Conservation (phyloP, 23 tunicate species). For the Clavelina lepadiformis region DNA sequence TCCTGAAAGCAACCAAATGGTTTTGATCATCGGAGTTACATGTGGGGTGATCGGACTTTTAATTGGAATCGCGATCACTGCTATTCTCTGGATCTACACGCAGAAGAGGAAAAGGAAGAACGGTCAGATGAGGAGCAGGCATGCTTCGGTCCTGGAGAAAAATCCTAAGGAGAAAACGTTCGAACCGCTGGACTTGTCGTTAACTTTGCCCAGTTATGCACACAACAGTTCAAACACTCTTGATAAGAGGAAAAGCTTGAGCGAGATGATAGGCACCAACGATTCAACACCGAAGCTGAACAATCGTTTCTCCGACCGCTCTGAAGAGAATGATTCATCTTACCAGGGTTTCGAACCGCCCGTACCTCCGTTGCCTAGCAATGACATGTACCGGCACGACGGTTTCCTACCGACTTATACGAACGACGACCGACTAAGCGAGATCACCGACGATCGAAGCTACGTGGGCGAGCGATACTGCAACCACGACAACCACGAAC, state of each 20-base stretch:
- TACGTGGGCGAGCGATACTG: background rate
- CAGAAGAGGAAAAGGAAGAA: background rate
- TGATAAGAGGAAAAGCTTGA: background rate
- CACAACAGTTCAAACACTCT: background rate
- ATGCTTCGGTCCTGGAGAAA: conserved; percentile 30
- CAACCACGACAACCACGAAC: background rate
- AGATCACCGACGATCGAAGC: background rate
- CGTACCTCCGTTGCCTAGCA: conserved; percentile 6
- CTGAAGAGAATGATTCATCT: background rate
- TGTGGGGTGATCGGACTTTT: conserved; percentile 49
- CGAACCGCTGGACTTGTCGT: conserved; percentile 52
- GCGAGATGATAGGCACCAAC: background rate
- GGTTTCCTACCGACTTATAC: background rate
- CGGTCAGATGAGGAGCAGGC: background rate
- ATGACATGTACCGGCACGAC: background rate
- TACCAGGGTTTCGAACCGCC: conserved; percentile 13
- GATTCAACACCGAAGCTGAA: too few species aligned
- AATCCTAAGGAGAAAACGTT: conserved; percentile 64
- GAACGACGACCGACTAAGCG: background rate
- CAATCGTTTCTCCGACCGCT: too few species aligned
- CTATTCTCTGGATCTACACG: conserved; percentile 20
- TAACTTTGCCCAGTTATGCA: conserved; percentile 33
- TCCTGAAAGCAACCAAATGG: conserved; percentile 8
- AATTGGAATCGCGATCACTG: conserved; percentile 30
- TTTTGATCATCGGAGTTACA: conserved; percentile 29